A percentile compares a stretch with the other conserved stretches of the same genome.
Evolutionary conservation across 37 sponge, comb jelly and placozoan species (phyloP).

Genomic region (Haliclona indistincta): DNA sequence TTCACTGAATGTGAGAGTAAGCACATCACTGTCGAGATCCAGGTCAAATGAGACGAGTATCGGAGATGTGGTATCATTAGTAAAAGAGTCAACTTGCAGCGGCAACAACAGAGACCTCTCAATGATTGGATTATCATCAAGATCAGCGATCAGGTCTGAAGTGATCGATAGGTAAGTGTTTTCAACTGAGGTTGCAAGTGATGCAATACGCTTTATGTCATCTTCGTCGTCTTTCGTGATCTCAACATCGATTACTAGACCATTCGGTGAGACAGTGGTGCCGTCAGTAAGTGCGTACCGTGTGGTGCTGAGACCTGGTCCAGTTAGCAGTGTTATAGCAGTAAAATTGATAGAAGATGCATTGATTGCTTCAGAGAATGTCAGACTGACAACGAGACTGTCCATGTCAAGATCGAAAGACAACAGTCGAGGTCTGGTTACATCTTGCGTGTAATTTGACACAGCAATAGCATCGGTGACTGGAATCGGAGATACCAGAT

Average conservation of each 20-base stretch:
- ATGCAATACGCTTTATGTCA: constrained; percentile 70
- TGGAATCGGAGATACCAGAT: constrained; percentile 32
- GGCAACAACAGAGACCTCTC: constrained; percentile 19
- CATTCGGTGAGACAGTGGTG: constrained; percentile 24
- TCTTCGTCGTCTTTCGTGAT: constrained; percentile 68
- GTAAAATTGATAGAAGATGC: constrained; percentile 68
- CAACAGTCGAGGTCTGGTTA: constrained; percentile 47
- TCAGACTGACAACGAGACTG: constrained; percentile 51
- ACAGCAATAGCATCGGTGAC: constrained; percentile 38
- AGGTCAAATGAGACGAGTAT: constrained; percentile 54
- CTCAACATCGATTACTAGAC: constrained; percentile 42
- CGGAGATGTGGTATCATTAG: constrained; percentile 66
- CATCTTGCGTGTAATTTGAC: constrained; percentile 54
- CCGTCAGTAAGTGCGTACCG: constrained; percentile 39
- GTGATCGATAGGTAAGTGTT: constrained; percentile 69
- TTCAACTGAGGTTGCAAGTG: constrained; percentile 52
- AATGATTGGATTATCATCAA: constrained; percentile 68
- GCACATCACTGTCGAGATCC: constrained; percentile 53
- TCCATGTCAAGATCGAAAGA: constrained; percentile 82
- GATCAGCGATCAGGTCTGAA: constrained; percentile 60
- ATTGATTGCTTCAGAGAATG: constrained; percentile 87
- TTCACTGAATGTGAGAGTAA: constrained; percentile 67
- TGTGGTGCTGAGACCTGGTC: constrained; percentile 1
- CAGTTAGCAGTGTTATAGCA: constrained; percentile 62
- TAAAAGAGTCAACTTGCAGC: constrained; percentile 45